Evolutionary conservation across 2,113 vertebrate genomes (phyloP).

Genomic region (Rhinolophus sinicus): DNA sequence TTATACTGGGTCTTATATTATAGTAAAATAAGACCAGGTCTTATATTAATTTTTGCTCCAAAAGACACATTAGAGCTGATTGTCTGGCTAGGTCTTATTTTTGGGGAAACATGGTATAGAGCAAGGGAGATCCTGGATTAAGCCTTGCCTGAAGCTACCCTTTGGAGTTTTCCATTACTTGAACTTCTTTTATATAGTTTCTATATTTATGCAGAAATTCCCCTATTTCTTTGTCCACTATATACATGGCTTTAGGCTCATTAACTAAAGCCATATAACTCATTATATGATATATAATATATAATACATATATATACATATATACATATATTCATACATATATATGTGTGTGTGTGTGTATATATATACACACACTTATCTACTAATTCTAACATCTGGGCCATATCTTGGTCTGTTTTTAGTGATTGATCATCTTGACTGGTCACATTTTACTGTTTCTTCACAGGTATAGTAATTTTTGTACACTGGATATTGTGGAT

Average conservation of each 20-base stretch:
- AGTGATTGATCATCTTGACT: not conserved
- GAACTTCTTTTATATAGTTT: not conserved
- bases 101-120: not conserved
- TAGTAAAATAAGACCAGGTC: no score
- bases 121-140: slow-evolving; percentile 52
- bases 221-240: not conserved
- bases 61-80: no score
- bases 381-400: not conserved
- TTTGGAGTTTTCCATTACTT: slow-evolving; percentile 64
- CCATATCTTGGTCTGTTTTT: not conserved
- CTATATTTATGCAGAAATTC: no score
- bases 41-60: no score
- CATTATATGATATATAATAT: no score
- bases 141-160: slow-evolving; percentile 50
- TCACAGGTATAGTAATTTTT: not conserved
- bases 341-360: no score
- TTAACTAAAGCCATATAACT: no score
- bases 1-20: no score
- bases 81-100: no score
- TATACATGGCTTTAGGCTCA: not conserved
- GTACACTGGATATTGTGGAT: not conserved
- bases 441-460: slow-evolving; percentile 18
- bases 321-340: no score
- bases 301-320: no score
- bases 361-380: not conserved